Evolutionary conservation across 37 sponge, comb jelly and placozoan genomes (phyloP).

Genomic region (Cladorhizidae sp.): DNA sequence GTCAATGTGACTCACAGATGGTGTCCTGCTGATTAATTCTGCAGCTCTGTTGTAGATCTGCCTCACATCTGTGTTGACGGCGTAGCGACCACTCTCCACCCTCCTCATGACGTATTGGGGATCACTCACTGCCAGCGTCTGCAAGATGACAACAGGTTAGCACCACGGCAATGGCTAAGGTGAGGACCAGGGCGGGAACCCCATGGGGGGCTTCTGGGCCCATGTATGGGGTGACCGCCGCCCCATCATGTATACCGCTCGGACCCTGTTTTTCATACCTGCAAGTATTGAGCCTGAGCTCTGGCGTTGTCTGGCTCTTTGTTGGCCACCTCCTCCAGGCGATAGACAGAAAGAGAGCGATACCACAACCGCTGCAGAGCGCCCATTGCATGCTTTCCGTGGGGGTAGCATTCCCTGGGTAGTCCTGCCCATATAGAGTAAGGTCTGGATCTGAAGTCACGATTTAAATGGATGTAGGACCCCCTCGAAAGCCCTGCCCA

Average conservation of each 20-base stretch:
- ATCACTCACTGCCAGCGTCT: constrained; percentile 72
- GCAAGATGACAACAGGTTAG: not conserved
- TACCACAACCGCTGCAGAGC: too few species aligned
- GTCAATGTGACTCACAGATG: not conserved
- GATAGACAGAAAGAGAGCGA: constrained; percentile 9
- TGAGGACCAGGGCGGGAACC: too few species aligned
- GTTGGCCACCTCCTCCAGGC: constrained; percentile 79
- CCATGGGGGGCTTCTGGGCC: too few species aligned
- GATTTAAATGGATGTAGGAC: too few species aligned
- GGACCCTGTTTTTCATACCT: constrained; percentile 23
- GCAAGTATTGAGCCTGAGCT: constrained; percentile 66
- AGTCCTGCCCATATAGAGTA: too few species aligned
- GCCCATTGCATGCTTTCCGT: too few species aligned
- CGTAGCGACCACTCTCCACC: constrained; percentile 83
- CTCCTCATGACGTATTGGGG: constrained; percentile 84
- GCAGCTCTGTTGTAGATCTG: constrained; percentile 57
- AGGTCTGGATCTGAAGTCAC: too few species aligned
- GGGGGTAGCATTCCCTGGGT: too few species aligned
- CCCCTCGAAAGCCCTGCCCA: too few species aligned
- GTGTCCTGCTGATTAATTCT: not conserved
- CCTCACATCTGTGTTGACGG: constrained; percentile 66
- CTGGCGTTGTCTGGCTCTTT: constrained; percentile 63
- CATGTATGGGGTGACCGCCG: too few species aligned
- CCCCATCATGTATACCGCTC: not conserved
- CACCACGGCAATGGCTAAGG: too few species aligned